A percentile compares a stretch with the other conserved stretches of the same genome.
These are phyloP conservation scores for Epizoanthus illoricatus DNA, from an alignment of 92 coral and sea anemone genomes.

Conservation along the genomic window DNA sequence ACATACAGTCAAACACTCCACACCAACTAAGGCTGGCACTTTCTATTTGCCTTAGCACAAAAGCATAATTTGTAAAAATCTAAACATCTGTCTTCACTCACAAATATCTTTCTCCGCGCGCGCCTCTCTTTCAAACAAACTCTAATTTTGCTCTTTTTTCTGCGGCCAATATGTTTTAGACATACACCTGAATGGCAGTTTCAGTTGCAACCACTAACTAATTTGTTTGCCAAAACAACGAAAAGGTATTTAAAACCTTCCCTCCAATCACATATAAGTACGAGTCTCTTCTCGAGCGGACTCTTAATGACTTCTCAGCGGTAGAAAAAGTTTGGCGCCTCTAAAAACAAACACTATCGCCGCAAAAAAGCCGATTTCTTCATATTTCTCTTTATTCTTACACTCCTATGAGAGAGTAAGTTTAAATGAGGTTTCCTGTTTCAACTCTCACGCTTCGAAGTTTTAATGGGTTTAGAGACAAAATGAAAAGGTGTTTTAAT, in stretches of 20 bases:
- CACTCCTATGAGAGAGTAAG: neutral
- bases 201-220: conserved; percentile 5
- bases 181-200: conserved; percentile 2
- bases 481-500: conserved; percentile 59
- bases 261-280: neutral
- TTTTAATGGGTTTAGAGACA: conserved; percentile 65
- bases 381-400: neutral
- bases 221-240: conserved; percentile 19
- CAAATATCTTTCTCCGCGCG: conserved; percentile 24
- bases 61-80: conserved; percentile 33
- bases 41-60: conserved; percentile 47
- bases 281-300: conserved; percentile 29
- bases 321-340: conserved; percentile 39
- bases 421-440: conserved; percentile 34
- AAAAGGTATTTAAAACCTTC: conserved; percentile 29
- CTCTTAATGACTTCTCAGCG: conserved; percentile 44
- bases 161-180: neutral
- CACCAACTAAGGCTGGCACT: conserved; percentile 22
- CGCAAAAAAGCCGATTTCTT: conserved; percentile 12
- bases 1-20: conserved; percentile 35
- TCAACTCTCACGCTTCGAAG: conserved; percentile 54
- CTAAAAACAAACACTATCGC: conserved; percentile 26
- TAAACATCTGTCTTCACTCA: conserved; percentile 43
- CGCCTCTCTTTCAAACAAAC: conserved; percentile 27
- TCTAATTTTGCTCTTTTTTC: conserved; percentile 19